Evolutionary conservation across 2,113 vertebrate genomes (phyloP), one percentile per base, ranked within the genome.

Genomic region (Indri indri): DNA sequence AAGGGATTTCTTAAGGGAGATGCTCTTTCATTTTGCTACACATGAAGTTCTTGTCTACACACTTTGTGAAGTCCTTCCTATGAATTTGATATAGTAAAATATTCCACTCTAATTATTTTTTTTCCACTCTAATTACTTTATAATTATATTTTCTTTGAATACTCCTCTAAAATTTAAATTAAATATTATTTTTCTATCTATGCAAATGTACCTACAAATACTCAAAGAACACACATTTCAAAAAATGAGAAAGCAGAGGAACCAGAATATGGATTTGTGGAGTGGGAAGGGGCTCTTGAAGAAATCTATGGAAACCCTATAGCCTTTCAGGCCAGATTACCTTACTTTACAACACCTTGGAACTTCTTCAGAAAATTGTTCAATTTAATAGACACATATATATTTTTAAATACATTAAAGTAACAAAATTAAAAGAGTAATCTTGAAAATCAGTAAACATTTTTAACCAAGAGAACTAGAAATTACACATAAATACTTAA

Each of bases 111-210:
- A 79, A 40, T 83, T 83, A 74, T 91, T 73, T 47, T 77, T 42
- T n/a, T n/a, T n/a, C n/a, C n/a, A 66, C 52, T 91, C 23, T 77
- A 40, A 1, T 20, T 61, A 9, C 16, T 47, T 89, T 92, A 74
- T n/a, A 52, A 10, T 79, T 94, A 7, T 42, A 65, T 77, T 89
- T 90, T 79, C 74, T 66, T 71, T 14, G 52, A 74, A 80, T 47
- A 40, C 1, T 65, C 23, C 5, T 79, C 4, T 90, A 86, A 83
- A 52, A 52, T 52, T 74, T 65, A 95, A 81, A 86, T 1, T 80
- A 3, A 34, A 84, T 59, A 2, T 30, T 85, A 47, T 59, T 92
- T 90, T 92, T 63, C 17, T 71, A 30, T 18, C 10, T 54, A 63
- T 17, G 7, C 8, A 94, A 83, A 87, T 65, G 10, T 9, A 65